Percentiles rank a stretch among this genome's conserved stretches.
phyloP scores from a whole-genome alignment of 2,797 vertebrate species.

The Xiphophorus birchmanni region DNA sequence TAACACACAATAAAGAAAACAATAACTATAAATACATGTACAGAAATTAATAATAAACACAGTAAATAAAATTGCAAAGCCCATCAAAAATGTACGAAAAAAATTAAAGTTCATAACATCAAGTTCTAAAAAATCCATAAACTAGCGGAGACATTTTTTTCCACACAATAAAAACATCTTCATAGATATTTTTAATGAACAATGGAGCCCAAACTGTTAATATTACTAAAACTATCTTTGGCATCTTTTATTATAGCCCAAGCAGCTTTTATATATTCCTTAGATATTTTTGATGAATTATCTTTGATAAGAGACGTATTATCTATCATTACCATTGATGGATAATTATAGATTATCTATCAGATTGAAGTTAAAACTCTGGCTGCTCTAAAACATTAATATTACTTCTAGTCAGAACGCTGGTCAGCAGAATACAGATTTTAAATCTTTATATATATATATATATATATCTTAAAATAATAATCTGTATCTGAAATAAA shows the following conservation, averaged over 20 bases:
- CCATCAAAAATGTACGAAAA: background rate
- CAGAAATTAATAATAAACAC: background rate
- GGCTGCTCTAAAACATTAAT: background rate
- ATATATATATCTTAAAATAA: too few relatives aligned
- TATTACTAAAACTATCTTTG: background rate
- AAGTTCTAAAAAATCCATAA: background rate
- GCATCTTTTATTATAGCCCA: background rate
- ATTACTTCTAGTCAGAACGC: too few relatives aligned
- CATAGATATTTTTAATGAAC: background rate
- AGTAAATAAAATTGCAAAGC: background rate
- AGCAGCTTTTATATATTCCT: background rate
- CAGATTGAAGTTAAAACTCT: background rate
- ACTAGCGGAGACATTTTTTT: background rate
- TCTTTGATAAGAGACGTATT: background rate
- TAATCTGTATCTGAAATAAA: background rate
- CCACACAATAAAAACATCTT: background rate
- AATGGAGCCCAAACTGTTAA: background rate
- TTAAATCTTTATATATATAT: too few relatives aligned
- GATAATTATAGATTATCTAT: background rate
- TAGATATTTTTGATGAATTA: background rate
- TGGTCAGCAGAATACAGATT: too few relatives aligned
- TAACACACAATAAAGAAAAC: background rate
- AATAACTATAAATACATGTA: background rate
- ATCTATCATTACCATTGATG: too few relatives aligned
- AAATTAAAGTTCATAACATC: background rate